A percentile compares a stretch with the other conserved stretches of the same genome.
These are phyloP conservation scores for Actinia tenebrosa DNA, from an alignment of 64 coral and sea anemone species.

Conservation along the genomic window DNA sequence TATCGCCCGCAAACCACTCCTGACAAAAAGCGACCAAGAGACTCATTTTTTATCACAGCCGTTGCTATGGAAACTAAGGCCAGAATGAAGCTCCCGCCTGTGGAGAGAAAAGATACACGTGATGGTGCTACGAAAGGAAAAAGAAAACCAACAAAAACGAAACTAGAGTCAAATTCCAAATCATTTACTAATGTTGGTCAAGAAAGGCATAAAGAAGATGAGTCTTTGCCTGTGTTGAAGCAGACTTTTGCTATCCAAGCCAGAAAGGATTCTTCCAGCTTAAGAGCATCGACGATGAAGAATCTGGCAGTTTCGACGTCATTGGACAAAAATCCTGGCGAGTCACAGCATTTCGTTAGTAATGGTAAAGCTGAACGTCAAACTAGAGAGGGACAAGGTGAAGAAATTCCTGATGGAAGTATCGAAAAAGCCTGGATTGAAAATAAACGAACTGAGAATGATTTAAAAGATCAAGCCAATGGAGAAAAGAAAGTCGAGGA, in stretches of 20 bases:
- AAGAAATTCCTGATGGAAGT: not conserved
- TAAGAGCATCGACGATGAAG: not conserved
- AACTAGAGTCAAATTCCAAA: not conserved
- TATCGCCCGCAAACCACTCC: constrained; percentile 29
- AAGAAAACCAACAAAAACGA: not conserved
- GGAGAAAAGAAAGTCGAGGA: not conserved
- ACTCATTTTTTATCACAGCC: constrained; percentile 29
- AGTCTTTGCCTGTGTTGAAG: not conserved
- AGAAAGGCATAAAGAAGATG: not conserved
- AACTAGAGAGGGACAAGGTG: not conserved
- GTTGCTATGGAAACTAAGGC: constrained; percentile 50
- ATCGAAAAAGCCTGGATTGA: not conserved
- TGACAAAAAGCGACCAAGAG: not conserved
- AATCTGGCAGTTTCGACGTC: not conserved
- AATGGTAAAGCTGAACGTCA: not conserved
- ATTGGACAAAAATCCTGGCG: not conserved
- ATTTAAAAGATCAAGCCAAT: not conserved
- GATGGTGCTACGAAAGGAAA: not conserved
- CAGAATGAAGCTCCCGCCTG: constrained; percentile 34
- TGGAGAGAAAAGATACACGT: not conserved
- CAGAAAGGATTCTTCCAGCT: not conserved
- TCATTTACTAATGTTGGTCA: not conserved
- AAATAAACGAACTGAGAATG: constrained; percentile 11
- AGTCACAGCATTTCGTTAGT: not conserved
- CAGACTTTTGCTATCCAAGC: not conserved